Evolutionary conservation across 2,888 invertebrate species (phyloP).

Genomic region (Plagodis pulveraria): DNA sequence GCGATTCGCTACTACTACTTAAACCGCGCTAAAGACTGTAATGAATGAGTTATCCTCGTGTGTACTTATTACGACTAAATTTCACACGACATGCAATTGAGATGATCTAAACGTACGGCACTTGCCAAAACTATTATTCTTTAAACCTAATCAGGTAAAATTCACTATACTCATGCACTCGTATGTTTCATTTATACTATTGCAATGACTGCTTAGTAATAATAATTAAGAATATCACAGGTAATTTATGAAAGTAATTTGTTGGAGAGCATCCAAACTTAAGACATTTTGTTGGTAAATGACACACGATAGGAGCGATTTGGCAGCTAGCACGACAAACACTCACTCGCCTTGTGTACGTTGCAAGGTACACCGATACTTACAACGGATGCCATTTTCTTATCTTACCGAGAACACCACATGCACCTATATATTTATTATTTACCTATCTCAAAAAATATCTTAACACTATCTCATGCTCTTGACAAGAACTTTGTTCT

Average conservation of each 20-base stretch:
- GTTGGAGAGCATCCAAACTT: constrained; percentile 53
- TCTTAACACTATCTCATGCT: no score
- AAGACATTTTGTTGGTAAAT: constrained; percentile 51
- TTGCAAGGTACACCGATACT: constrained; percentile 36
- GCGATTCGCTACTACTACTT: no score
- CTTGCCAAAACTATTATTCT: constrained; percentile 1
- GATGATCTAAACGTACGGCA: no score
- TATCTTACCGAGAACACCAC: constrained; percentile 42
- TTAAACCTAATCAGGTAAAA: constrained; percentile 11
- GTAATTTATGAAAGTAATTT: constrained; percentile 51
- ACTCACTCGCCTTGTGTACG: constrained; percentile 46
- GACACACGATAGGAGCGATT: constrained; percentile 56
- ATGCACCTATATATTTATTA: not conserved
- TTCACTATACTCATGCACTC: constrained; percentile 1
- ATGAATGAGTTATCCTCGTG: no score
- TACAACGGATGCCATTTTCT: constrained; percentile 46
- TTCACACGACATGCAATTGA: no score
- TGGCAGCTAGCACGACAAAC: constrained; percentile 50
- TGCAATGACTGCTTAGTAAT: constrained; percentile 33
- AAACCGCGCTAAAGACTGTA: no score
- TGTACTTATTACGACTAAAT: no score
- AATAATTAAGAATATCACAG: constrained; percentile 48
- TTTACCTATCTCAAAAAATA: not conserved
- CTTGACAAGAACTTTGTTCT: no score
- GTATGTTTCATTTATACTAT: not conserved